A percentile compares a stretch with the other conserved stretches of the same genome.
Conservation (phyloP, 37 sponge, comb jelly and placozoan species). For the Crambe crambe region DNA sequence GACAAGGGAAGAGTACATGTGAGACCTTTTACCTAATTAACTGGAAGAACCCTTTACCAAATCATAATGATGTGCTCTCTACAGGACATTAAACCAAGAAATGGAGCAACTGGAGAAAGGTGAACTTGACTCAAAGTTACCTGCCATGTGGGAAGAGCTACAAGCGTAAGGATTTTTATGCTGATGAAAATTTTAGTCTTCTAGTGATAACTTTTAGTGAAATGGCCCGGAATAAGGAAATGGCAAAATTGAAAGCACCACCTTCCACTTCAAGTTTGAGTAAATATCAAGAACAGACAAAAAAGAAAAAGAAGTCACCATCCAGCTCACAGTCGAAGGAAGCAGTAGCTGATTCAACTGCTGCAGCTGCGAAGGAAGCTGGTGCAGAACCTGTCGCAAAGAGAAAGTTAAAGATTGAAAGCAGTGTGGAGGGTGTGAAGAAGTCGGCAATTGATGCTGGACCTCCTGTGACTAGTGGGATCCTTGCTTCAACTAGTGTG, state of each 20-base stretch:
- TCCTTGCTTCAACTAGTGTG: background rate
- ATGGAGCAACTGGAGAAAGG: conserved; percentile 69
- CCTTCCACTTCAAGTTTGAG: background rate
- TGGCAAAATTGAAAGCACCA: background rate
- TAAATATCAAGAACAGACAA: background rate
- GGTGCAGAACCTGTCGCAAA: background rate
- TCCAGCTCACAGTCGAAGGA: background rate
- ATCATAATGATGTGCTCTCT: too few relatives aligned
- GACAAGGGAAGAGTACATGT: conserved; percentile 62
- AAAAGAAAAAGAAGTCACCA: background rate
- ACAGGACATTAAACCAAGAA: conserved; percentile 60
- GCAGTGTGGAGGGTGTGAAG: background rate
- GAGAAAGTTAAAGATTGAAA: background rate
- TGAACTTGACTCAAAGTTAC: conserved; percentile 53
- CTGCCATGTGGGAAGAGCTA: conserved; percentile 69
- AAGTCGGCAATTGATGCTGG: background rate
- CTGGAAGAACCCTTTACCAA: too few relatives aligned
- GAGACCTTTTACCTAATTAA: too few relatives aligned
- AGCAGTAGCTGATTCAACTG: background rate
- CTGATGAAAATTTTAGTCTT: background rate
- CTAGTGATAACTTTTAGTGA: too few relatives aligned
- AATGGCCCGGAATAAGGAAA: background rate
- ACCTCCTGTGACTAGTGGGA: background rate
- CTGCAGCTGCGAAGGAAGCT: background rate
- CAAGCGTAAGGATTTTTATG: conserved; percentile 44